Base-by-base conservation (phyloP, 2,113 vertebrate genomes). In the Clarias magur region DNA sequence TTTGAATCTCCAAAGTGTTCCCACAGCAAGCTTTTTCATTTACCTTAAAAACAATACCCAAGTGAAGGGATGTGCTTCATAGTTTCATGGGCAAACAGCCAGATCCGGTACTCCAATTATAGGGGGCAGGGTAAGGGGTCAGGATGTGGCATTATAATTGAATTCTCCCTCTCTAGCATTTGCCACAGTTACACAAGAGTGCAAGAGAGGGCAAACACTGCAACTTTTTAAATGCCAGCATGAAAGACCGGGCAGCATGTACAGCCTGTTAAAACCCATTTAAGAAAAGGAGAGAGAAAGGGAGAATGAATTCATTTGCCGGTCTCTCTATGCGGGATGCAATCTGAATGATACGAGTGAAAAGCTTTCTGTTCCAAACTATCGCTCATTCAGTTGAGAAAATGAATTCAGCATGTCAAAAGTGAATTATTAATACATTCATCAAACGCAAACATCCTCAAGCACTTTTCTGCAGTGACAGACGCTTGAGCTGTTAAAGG, bases 211-310 rank as follows among this genome's bases (percentile, higher is more conserved):
- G 65, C 85, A 86, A 57, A 72, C 67, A 23, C 30, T 68, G 48
- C 78, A 27, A 60, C 11, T 81, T 13, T 27, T 25, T 5, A 83
- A 88, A 88, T 85, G 80, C 83, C 88, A 86, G 21, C 0, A 23
- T 80, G 68, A 82, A 70, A 76, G 30, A 59, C 23, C 78, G 30
- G 48, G 54, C 48, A 57, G 54, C 30, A 87, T 42, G 48, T 60
- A 68, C n/a, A 73, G 59, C 56, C 17, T 60, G 56, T 25, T 23
- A 38, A 60, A 60, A 59, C n/a, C 15, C 16, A 57, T 79, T 48
- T 27, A 30, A 12, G 27, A 60, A 17, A 60, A 6, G 19, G 56
- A 59, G 5, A 38, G 17, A 16, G 53, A 42, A 3, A 30, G 3
- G 13, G 42, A 34, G 3, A 3, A 67, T 23, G 54, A 42, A 73